Percentiles rank a stretch among this genome's conserved stretches.
Conservation (phyloP, 2,888 invertebrate genomes). For the Cheilosia pagana region DNA sequence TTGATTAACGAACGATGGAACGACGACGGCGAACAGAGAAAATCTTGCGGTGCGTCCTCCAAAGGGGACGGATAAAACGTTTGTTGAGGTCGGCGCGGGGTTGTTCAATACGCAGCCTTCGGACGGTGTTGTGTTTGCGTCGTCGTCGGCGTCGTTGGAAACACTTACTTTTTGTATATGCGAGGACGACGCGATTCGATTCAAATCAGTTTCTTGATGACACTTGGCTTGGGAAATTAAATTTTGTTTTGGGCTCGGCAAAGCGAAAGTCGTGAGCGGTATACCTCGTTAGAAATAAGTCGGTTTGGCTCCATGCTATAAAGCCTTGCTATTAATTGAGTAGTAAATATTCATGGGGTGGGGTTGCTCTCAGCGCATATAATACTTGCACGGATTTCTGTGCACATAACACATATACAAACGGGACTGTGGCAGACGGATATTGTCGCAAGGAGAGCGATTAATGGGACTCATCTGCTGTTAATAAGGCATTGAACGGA, state of each 20-base stretch:
- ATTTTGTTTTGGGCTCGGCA: constrained; percentile 39
- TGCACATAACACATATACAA: background rate
- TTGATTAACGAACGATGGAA: constrained; percentile 69
- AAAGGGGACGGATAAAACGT: constrained; percentile 1
- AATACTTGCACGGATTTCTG: constrained; percentile 9
- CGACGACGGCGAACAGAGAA: constrained; percentile 24
- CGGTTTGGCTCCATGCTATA: background rate
- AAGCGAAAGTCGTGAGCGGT: constrained; percentile 44
- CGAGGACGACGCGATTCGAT: constrained; percentile 39
- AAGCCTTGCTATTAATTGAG: constrained; percentile 48
- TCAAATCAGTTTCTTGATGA: constrained; percentile 55
- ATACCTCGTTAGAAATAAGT: constrained; percentile 15
- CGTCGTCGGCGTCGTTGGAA: background rate
- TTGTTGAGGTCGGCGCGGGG: background rate
- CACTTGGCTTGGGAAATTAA: constrained; percentile 47
- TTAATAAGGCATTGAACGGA: no score
- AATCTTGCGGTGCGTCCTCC: constrained; percentile 31
- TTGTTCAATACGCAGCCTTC: background rate
- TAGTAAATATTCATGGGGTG: constrained; percentile 59
- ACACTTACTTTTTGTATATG: constrained; percentile 26
- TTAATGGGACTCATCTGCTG: no score
- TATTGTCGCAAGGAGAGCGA: no score
- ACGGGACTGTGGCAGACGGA: background rate
- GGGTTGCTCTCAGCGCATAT: constrained; percentile 15
- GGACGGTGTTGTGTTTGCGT: background rate